These are phyloP conservation scores for Petrolisthes manimaculis DNA, from an alignment of 2,888 invertebrate species.

Conservation along the genomic window DNA sequence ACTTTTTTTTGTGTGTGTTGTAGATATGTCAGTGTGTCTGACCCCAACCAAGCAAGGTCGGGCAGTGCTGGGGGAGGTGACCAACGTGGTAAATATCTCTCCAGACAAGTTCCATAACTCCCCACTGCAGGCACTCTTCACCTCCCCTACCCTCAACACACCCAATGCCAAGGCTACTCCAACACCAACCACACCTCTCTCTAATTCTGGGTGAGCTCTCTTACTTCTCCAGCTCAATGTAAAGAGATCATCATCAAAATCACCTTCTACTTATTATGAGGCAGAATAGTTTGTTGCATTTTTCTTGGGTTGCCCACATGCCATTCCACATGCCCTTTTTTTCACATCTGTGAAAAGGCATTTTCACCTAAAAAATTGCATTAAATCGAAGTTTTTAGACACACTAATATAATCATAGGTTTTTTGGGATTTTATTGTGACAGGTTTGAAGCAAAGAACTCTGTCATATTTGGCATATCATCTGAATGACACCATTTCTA, in stretches of 20 bases:
- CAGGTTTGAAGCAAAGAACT: too few species aligned
- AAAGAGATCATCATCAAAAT: not conserved
- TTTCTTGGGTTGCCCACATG: too few species aligned
- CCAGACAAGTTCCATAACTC: constrained; percentile 41
- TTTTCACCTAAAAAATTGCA: too few species aligned
- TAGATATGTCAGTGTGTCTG: not conserved
- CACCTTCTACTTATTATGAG: not conserved
- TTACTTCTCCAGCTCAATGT: not conserved
- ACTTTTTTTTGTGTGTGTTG: not conserved
- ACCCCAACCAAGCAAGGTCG: constrained; percentile 32
- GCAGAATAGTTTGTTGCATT: too few species aligned
- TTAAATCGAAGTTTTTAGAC: not conserved
- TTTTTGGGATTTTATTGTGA: too few species aligned
- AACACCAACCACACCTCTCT: not conserved
- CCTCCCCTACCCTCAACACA: constrained; percentile 34
- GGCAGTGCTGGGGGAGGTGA: constrained; percentile 32
- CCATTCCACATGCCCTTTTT: too few species aligned
- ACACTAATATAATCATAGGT: not conserved
- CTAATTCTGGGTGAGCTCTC: constrained; percentile 20
- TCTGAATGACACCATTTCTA: not conserved
- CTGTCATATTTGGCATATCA: too few species aligned
- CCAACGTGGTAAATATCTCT: constrained; percentile 41
- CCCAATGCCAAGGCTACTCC: constrained; percentile 21
- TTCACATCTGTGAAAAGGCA: too few species aligned
- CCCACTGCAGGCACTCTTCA: constrained; percentile 34